These are phyloP conservation scores for Tetrao urogallus DNA, from an alignment of 2,113 vertebrate genomes.

Conservation along the genomic window DNA sequence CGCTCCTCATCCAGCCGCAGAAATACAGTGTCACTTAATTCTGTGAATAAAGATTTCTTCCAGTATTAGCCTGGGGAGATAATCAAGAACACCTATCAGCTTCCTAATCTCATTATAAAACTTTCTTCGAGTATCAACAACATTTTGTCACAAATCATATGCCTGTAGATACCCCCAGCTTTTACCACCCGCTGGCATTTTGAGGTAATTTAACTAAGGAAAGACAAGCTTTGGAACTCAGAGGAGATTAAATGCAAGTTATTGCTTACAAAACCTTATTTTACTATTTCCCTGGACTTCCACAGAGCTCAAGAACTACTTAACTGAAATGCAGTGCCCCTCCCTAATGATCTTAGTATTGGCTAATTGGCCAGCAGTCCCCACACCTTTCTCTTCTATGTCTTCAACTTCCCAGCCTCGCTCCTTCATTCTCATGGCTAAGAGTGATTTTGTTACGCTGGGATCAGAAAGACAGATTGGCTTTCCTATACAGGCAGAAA, in stretches of 20 bases:
- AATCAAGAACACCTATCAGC: not conserved
- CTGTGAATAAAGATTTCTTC: not conserved
- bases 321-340: not conserved
- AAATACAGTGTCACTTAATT: not conserved
- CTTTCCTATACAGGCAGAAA: not conserved
- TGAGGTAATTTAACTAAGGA: not conserved
- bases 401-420: not conserved
- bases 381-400: not conserved
- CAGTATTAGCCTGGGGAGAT: not conserved
- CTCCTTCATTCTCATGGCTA: not conserved
- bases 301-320: not conserved
- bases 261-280: not conserved
- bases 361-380: not conserved
- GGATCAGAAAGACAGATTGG: not conserved
- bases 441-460: not conserved
- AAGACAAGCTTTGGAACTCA: not conserved
- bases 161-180: not conserved
- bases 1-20: not conserved
- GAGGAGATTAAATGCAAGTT: not conserved
- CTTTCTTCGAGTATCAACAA: not conserved
- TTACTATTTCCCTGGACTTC: not conserved
- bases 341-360: not conserved
- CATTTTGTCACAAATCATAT: not conserved
- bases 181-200: not conserved
- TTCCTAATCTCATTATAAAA: slow-evolving; percentile 4